These are phyloP conservation scores for Cheilosia soror DNA, from an alignment of 2,888 invertebrate genomes.

Conservation along the genomic window DNA sequence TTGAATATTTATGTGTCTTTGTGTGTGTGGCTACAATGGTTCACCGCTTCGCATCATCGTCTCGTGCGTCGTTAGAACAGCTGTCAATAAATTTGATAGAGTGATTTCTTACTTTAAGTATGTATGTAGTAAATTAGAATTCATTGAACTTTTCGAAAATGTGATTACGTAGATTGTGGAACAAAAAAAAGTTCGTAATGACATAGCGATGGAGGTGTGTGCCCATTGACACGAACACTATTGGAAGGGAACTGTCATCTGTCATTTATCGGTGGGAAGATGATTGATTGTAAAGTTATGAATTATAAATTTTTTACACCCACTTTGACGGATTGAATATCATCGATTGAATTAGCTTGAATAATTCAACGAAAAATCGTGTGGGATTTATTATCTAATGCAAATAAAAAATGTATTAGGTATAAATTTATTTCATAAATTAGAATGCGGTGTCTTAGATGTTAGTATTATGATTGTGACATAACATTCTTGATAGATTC, in stretches of 20 bases:
- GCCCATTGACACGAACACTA: conserved; percentile 12
- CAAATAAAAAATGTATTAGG: background rate
- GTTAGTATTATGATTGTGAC: background rate
- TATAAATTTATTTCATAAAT: background rate
- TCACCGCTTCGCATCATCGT: too few species aligned
- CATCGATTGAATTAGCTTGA: background rate
- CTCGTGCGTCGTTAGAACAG: conserved; percentile 8
- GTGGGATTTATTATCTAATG: background rate
- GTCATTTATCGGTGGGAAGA: conserved; percentile 35
- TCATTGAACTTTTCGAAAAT: conserved; percentile 67
- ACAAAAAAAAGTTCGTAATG: conserved; percentile 16
- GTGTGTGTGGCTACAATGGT: too few species aligned
- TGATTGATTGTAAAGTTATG: conserved; percentile 56
- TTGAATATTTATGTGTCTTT: background rate
- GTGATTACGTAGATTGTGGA: conserved; percentile 30
- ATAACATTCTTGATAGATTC: background rate
- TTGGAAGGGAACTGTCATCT: conserved; percentile 53
- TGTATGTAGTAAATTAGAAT: conserved; percentile 60
- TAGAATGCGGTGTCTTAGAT: background rate
- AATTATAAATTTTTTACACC: conserved; percentile 38
- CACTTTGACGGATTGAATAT: conserved; percentile 17
- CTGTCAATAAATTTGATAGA: conserved; percentile 65
- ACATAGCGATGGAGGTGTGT: conserved; percentile 14
- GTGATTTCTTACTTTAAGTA: conserved; percentile 49
- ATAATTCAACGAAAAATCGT: background rate